Evolutionary conservation across 92 coral and sea anemone genomes (phyloP).

Genomic region (Galaxea fascicularis): DNA sequence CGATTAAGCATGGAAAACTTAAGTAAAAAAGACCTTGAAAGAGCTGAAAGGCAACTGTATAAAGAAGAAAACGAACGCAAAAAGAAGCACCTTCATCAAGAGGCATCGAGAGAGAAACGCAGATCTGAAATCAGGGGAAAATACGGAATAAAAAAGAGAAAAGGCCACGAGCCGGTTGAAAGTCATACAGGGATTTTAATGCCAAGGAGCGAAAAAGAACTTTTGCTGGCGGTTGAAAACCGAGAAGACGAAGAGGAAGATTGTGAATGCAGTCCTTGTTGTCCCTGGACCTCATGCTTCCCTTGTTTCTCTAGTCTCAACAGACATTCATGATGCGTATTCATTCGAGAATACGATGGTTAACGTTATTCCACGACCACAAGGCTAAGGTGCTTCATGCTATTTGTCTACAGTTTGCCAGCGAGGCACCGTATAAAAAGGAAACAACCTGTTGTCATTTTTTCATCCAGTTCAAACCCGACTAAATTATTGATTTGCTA

Average conservation of each 20-base stretch:
- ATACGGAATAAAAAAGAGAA: conserved; percentile 83
- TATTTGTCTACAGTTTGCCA: too few relatives aligned
- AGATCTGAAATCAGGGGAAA: conserved; percentile 70
- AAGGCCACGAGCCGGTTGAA: conserved; percentile 71
- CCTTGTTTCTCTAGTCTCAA: conserved; percentile 20
- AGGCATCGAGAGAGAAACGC: conserved; percentile 61
- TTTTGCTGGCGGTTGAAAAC: conserved; percentile 66
- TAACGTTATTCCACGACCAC: too few relatives aligned
- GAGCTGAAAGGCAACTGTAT: conserved; percentile 61
- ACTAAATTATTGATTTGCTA: too few relatives aligned
- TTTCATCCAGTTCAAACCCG: too few relatives aligned
- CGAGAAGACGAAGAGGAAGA: conserved; percentile 69
- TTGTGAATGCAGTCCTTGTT: conserved; percentile 57
- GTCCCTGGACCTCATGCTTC: conserved; percentile 21
- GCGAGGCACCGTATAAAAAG: too few relatives aligned
- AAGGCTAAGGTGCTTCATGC: too few relatives aligned
- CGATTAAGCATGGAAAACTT: conserved; percentile 60
- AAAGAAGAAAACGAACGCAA: conserved; percentile 65
- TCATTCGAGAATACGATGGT: too few relatives aligned
- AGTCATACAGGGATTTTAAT: conserved; percentile 67
- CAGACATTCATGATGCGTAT: conserved; percentile 16
- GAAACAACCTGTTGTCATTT: too few relatives aligned
- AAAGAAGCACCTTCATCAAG: conserved; percentile 65
- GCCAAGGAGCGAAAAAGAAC: conserved; percentile 70
- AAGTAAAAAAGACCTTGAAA: conserved; percentile 73